phyloP scores from a whole-genome alignment of 23 tunicate species.

The Clavelina lepadiformis region DNA sequence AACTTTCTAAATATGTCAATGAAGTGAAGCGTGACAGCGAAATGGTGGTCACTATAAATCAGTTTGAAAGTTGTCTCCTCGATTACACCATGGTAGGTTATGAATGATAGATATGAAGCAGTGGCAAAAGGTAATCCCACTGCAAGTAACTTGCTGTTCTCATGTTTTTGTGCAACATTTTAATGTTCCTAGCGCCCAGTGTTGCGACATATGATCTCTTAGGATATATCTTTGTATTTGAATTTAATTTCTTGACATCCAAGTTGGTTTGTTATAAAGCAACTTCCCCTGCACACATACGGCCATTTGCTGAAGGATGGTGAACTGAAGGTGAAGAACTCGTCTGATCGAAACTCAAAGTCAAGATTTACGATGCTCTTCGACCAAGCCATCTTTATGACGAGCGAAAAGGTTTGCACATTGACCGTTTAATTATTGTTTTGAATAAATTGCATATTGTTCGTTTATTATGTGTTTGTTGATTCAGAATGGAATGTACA shows the following conservation, averaged over 20 bases:
- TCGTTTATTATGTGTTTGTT: background rate
- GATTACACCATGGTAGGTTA: slow-evolving; percentile 58
- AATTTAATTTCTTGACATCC: too few relatives aligned
- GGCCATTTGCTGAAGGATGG: slow-evolving; percentile 82
- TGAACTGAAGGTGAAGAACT: slow-evolving; percentile 55
- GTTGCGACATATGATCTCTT: background rate
- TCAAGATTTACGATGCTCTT: slow-evolving; percentile 68
- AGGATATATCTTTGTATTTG: background rate
- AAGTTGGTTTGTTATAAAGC: too few relatives aligned
- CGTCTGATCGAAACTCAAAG: slow-evolving; percentile 43
- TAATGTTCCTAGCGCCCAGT: slow-evolving; percentile 2
- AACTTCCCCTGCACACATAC: slow-evolving; percentile 43
- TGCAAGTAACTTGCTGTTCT: too few relatives aligned
- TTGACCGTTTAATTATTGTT: background rate
- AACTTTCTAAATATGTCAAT: slow-evolving; percentile 76
- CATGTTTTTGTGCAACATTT: background rate
- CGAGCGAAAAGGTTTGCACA: slow-evolving; percentile 43
- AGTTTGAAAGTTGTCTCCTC: slow-evolving; percentile 52
- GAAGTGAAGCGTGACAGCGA: slow-evolving; percentile 94
- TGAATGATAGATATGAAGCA: background rate
- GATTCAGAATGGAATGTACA: slow-evolving; percentile 48
- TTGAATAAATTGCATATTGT: background rate
- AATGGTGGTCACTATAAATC: slow-evolving; percentile 63
- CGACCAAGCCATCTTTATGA: slow-evolving; percentile 89
- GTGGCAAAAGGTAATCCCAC: too few relatives aligned